Evolutionary conservation across 2,888 invertebrate genomes (phyloP), one percentile per base, ranked within the genome.

Genomic region (Monoplex corrugatus): DNA sequence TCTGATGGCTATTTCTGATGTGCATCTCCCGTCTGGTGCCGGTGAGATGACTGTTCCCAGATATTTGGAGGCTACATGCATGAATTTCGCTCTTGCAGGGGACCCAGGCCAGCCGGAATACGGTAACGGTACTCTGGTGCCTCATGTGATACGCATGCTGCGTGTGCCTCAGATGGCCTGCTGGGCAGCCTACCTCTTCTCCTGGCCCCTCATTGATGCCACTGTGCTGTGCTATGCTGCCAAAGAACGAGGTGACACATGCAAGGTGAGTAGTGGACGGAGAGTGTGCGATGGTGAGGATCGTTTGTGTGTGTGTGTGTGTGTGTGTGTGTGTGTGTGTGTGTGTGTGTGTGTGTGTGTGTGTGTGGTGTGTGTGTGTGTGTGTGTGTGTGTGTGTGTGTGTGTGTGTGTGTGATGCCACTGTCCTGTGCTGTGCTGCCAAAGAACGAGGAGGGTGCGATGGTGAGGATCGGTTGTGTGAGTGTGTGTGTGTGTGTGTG

Each of bases 151-250:
- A 40, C 83, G 75, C 0, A 87, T 90, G 68, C 32, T 86, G 80
- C 63, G 88, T 6, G 88, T 89, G 38, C 75, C 90, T 50, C 44
- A 88, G 80, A 84, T 85, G 84, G 40, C 72, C 16, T 90, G 90
- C 75, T 43, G 63, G 80, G 80, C 87, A 28, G 85, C 87, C 75
- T 90, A 90, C 82, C 63, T 50, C 63, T 68, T 88, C 43, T 68
- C 87, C 40, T 88, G 84, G 88, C 88, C 87, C 0, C 84, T 89
- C 28, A 89, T 90, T 35, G 90, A 90, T 45, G 19, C 86, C 38
- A 89, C 80, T 1, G 90, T 90, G 23, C 38, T 90, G 38, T 90
- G 90, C 83, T 90, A 89, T 35, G 63, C 85, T n/a, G 89, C 90
- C 32, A 83, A 82, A 5, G 43, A 78, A 45, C 82, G 40, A 16